phyloP scores from a whole-genome alignment of 2,113 vertebrate genomes.

The pig (Sus scrofa) region T2T-Sscrofa CM000827.6:38660501-38661000 shows the following conservation, averaged over 20 bases:
- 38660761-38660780: background rate
- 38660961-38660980: background rate
- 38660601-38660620: background rate
- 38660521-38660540: too few relatives aligned
- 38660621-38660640: background rate
- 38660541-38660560: too few relatives aligned
- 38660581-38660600: slow-evolving; percentile 15
- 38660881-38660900: too few relatives aligned
- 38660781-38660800: background rate
- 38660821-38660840: background rate
- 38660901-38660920: background rate
- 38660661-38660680: background rate
- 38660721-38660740: background rate
- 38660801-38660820: background rate
- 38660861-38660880: background rate
- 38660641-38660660: slow-evolving; percentile 31
- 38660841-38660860: background rate
- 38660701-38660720: background rate
- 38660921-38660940: background rate
- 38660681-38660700: slow-evolving; percentile 26
- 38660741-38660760: background rate
- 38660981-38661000: background rate
- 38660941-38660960: rapidly evolving
- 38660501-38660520: too few relatives aligned
- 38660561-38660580: too few relatives aligned